A percentile compares a stretch with the other conserved stretches of the same genome.
Conservation (phyloP, 2,113 vertebrate species). For the Nesospiza acunhae region DNA sequence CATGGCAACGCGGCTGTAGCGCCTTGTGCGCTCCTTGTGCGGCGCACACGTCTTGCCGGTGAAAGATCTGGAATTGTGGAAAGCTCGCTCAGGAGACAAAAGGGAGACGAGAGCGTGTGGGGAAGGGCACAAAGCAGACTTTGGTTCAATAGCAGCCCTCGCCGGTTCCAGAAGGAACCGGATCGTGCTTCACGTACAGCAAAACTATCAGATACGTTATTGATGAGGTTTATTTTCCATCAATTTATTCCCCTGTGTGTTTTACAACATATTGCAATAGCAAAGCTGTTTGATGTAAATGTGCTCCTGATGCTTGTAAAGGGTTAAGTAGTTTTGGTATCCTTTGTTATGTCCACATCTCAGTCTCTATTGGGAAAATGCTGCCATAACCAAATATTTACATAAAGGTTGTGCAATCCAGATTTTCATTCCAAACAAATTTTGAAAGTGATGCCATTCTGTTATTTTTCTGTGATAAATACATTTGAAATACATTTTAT, state of each 20-base stretch:
- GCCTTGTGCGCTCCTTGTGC: neutral
- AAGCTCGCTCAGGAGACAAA: neutral
- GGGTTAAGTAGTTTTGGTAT: neutral
- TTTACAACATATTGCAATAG: fast-evolving
- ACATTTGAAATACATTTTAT: neutral
- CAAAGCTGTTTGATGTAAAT: neutral
- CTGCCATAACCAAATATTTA: neutral
- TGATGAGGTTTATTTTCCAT: neutral
- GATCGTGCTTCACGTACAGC: fast-evolving
- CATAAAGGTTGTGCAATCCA: neutral
- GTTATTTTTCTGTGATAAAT: neutral
- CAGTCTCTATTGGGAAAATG: neutral
- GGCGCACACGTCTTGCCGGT: neutral
- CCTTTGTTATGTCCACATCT: neutral
- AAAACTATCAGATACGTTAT: neutral
- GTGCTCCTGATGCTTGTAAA: neutral
- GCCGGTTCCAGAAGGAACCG: fast-evolving
- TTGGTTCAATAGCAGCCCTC: neutral
- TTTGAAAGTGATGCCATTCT: fast-evolving
- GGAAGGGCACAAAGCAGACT: fast-evolving
- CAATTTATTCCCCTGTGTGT: fast-evolving
- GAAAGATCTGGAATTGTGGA: neutral
- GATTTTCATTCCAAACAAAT: neutral
- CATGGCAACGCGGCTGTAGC: neutral
- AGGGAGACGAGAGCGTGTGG: neutral